Conservation (phyloP, 1,140 invertebrate genomes). For the Trichonephila clavipes region DNA sequence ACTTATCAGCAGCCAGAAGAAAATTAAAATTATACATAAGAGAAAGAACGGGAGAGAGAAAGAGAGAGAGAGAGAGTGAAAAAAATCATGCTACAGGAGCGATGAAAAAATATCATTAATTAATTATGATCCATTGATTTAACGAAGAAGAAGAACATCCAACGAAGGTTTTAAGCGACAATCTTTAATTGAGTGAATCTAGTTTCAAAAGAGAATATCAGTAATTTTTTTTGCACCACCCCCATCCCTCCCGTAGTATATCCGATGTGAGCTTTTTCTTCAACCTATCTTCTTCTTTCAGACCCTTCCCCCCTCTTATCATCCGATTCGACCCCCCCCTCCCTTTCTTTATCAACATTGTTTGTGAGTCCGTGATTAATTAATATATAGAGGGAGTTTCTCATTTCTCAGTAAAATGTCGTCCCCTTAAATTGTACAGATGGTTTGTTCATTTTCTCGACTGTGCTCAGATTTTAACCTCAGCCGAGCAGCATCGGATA, state of each 20-base stretch:
- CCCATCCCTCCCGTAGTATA: background rate
- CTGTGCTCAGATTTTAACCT: conserved; percentile 37
- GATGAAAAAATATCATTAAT: conserved; percentile 77
- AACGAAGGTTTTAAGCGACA: conserved; percentile 58
- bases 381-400: conserved; percentile 65
- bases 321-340: conserved; percentile 14
- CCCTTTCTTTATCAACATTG: conserved; percentile 62
- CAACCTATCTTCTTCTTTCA: conserved; percentile 12
- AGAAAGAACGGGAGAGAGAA: background rate
- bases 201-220: conserved; percentile 68
- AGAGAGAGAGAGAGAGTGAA: background rate
- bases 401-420: conserved; percentile 28
- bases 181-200: conserved; percentile 76
- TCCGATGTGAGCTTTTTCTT: conserved; percentile 22
- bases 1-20: conserved; percentile 70
- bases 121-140: conserved; percentile 76
- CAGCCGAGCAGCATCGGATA: background rate
- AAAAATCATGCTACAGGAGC: conserved; percentile 28
- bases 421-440: conserved; percentile 50
- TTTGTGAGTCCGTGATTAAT: conserved; percentile 73
- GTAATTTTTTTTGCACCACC: conserved; percentile 33
- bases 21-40: conserved; percentile 71
- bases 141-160: conserved; percentile 49
- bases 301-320: background rate
- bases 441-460: conserved; percentile 59